Evolutionary conservation across 2,113 vertebrate species (phyloP).

Genomic region (Silurus asotus): DNA sequence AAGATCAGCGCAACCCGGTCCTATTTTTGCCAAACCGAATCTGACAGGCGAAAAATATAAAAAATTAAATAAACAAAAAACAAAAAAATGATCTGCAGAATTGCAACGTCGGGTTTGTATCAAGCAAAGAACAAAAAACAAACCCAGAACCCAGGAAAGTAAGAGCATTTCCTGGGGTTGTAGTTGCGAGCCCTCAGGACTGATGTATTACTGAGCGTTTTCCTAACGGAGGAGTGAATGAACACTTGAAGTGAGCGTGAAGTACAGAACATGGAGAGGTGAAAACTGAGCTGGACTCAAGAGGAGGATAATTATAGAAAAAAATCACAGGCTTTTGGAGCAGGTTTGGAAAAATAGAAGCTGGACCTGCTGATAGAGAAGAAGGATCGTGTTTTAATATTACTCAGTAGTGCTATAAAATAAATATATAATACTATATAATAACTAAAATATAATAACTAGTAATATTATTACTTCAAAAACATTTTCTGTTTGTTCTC

Average conservation of each 20-base stretch:
- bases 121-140: slow-evolving; percentile 47
- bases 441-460: background rate
- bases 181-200: slow-evolving; percentile 53
- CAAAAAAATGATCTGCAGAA: slow-evolving; percentile 9
- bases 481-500: background rate
- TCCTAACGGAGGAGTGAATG: slow-evolving; percentile 59
- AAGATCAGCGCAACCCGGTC: slow-evolving; percentile 26
- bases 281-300: slow-evolving; percentile 36
- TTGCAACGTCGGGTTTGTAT: slow-evolving; percentile 45
- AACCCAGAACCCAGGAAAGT: slow-evolving; percentile 24
- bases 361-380: background rate
- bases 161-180: slow-evolving; percentile 54
- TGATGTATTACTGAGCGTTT: slow-evolving; percentile 58
- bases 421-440: no score
- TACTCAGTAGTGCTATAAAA: background rate
- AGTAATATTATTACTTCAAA: no score
- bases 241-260: slow-evolving; percentile 46
- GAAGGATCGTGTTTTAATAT: background rate
- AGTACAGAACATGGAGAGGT: slow-evolving; percentile 39
- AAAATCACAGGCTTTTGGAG: background rate
- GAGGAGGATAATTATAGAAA: background rate
- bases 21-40: slow-evolving; percentile 12
- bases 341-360: background rate
- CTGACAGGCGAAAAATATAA: slow-evolving; percentile 53
- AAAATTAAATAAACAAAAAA: slow-evolving; percentile 53